Base-by-base conservation (phyloP, 2,113 vertebrate species). In the Macheiramphus alcinus region DNA sequence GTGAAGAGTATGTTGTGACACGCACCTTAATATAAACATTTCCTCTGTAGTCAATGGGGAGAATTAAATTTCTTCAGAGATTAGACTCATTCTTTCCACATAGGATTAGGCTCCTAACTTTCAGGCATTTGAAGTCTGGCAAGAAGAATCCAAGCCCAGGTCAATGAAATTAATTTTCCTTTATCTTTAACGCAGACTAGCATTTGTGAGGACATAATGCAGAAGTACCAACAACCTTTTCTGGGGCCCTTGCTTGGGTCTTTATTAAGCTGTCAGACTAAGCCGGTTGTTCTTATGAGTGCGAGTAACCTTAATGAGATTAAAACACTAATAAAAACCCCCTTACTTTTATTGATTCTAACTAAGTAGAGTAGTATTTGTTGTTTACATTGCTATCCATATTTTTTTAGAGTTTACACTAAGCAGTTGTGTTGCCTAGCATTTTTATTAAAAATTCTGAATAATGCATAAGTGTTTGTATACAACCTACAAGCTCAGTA, bases 361-460 rank as follows among this genome's bases (percentile, higher is more conserved):
- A 70, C 19, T 88, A 74, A 85, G 78, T 34, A 71, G 7, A 40
- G 13, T 50, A 66, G 36, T 80, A 91, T 71, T 96, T 94, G n/a
- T 79, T 94, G 66, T 93, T 92, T 96, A 62, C 12, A 86, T 55
- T 89, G 40, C 13, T 85, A 71, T 50, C 42, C 19, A 17, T 80
- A 32, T 4, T 56, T 91, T 86, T 85, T 71, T 80, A 76, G 11
- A 62, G 59, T 90, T 95, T 95, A 53, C 48, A 52, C 67, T 94
- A 94, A 81, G 83, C 72, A 81, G 43, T 94, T 93, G 52, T 80
- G 88, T 91, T 96, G 78, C 68, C 74, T 94, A 94, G 90, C 17
- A 91, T 95, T 91, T 93, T 94, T 93, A 86, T 94, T 95, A 72
- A 96, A 90, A 92, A 16, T 23, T 68, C 53, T 97, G 95, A 97